Conservation (phyloP, 1,140 invertebrate genomes). For the Leptoteleia sp. region DNA sequence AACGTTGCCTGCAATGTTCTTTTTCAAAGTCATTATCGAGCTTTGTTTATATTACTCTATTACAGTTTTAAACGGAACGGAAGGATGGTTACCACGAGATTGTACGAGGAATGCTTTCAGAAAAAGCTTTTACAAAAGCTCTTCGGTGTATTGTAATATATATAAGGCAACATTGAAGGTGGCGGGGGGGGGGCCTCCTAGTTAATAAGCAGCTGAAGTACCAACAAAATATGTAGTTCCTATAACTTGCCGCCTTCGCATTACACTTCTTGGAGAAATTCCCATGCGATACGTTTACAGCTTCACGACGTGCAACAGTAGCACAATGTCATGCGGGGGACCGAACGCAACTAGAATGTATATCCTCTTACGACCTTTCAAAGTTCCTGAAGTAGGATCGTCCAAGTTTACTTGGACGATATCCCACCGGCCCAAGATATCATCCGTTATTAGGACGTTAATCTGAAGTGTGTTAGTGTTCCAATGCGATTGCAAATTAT, state of each 20-base stretch:
- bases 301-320: slow-evolving; percentile 18
- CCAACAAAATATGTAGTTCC: slow-evolving; percentile 72
- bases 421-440: slow-evolving; percentile 67
- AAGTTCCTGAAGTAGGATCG: slow-evolving; percentile 70
- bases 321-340: slow-evolving; percentile 20
- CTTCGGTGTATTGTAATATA: slow-evolving; percentile 13
- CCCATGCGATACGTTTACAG: slow-evolving; percentile 71
- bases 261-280: slow-evolving; percentile 59
- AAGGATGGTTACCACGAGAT: slow-evolving; percentile 19
- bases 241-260: slow-evolving; percentile 15
- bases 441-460: slow-evolving; percentile 76
- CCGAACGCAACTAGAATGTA: slow-evolving; percentile 25
- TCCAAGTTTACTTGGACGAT: slow-evolving; percentile 58
- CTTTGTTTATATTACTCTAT: too few relatives aligned
- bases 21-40: slow-evolving; percentile 10
- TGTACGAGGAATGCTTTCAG: slow-evolving; percentile 34
- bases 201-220: slow-evolving; percentile 73
- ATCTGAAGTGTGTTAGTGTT: slow-evolving; percentile 71
- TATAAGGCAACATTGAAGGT: slow-evolving; percentile 33
- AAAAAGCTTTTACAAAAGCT: slow-evolving; percentile 48
- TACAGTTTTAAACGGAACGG: too few relatives aligned
- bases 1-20: too few relatives aligned
- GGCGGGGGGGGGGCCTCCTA: slow-evolving; percentile 50
- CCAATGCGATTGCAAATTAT: slow-evolving; percentile 72
- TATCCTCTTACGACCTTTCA: slow-evolving; percentile 69